Evolutionary conservation across 2,797 vertebrate species (phyloP), one percentile per base, ranked within the genome.

Genomic region (Acanthopagrus latus): DNA sequence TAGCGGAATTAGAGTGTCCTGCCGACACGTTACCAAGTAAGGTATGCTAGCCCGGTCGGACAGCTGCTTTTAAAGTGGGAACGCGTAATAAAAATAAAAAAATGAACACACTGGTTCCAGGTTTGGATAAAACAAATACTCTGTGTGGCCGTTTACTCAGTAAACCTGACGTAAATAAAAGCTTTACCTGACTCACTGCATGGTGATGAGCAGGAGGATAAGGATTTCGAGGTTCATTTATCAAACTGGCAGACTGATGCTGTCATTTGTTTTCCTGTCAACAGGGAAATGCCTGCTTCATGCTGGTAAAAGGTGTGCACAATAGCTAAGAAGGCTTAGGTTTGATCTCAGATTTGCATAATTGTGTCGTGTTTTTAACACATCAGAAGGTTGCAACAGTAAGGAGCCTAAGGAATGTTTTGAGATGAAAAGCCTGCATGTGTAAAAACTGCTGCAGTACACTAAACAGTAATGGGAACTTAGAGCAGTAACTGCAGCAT

Each of bases 251-350:
- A 74, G 59, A 51, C 43, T 18, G 41, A 74, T 66, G 43, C 46
- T 67, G 57, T 69, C 64, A 62, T 76, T 85, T 72, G 69, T 78
- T 76, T 80, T 69, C 38, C 48, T 69, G 71, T 70, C 76, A 69
- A 52, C 54, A 18, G 50, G 47, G 25, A 65, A 80, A 67, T 55
- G 57, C 18, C 21, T 2, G 21, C 69, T 65, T 78, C 62, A 54
- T 60, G 75, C 56, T 71, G 70, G 58, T 72, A 38, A 66, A 66
- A 58, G 67, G 71, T 74, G 54, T 54, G 50, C 69, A 78, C 54
- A 76, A 50, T 50, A 82, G 71, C 68, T 65, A 41, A 51, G 59
- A 69, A 75, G 62, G 48, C 74, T 82, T 48, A 50, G 27, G 48
- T 72, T 54, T 64, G 44, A 77, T 75, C 69, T 38, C 16, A 57